phyloP scores from a whole-genome alignment of 2,113 vertebrate genomes.

The Melierax canorus region DNA sequence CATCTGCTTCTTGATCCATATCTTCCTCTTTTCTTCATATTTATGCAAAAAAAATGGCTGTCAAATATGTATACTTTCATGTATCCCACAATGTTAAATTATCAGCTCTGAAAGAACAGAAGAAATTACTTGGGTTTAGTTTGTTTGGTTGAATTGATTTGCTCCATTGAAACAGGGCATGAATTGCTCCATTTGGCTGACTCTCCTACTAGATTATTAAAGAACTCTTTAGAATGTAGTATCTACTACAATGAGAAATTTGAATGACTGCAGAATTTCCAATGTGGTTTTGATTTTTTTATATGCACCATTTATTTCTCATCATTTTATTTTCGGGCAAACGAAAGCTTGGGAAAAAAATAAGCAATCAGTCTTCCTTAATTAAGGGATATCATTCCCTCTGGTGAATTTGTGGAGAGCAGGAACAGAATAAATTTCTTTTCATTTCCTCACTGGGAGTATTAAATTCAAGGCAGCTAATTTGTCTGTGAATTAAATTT shows the following conservation, averaged over 20 bases:
- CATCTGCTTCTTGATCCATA: neutral
- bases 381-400: constrained; percentile 46
- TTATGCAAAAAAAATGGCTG: neutral
- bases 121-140: neutral
- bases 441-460: constrained; percentile 57
- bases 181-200: neutral
- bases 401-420: constrained; percentile 32
- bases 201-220: neutral
- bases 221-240: neutral
- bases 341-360: neutral
- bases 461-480: constrained; percentile 39
- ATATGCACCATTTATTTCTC: constrained; percentile 28
- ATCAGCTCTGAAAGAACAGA: neutral
- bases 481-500: constrained; percentile 33
- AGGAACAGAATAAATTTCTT: constrained; percentile 29
- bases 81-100: neutral
- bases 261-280: neutral
- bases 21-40: neutral
- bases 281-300: neutral
- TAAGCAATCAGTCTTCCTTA: constrained; percentile 34
- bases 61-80: neutral
- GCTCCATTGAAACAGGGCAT: neutral
- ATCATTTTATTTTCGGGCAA: constrained; percentile 12
- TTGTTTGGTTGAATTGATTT: neutral
- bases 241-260: neutral